Conservation (phyloP, 2,113 vertebrate genomes). For the Pardalotus punctatus region DNA sequence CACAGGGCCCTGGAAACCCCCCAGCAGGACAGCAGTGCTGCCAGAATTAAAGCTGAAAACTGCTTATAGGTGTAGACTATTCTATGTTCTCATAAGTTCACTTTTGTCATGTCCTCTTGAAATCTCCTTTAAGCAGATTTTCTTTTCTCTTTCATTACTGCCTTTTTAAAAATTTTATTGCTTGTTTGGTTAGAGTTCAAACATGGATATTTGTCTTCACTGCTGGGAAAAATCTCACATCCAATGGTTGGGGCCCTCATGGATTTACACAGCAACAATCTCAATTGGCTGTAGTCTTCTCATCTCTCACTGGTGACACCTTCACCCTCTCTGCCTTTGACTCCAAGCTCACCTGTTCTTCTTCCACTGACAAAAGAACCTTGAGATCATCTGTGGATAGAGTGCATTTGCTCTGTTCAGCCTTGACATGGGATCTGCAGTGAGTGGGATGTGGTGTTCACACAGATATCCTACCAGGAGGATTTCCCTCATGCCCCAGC, state of each 20-base stretch:
- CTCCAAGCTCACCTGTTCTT: neutral
- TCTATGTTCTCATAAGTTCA: neutral
- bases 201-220: neutral
- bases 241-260: accelerated
- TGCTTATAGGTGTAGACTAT: neutral
- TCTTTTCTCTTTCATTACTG: neutral
- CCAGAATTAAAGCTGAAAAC: neutral
- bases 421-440: neutral
- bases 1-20: neutral
- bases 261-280: neutral
- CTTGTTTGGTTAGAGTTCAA: neutral
- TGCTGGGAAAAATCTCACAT: neutral
- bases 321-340: neutral
- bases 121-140: neutral
- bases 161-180: neutral
- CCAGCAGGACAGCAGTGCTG: neutral
- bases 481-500: neutral
- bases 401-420: neutral
- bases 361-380: neutral
- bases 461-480: neutral
- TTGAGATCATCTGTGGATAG: neutral
- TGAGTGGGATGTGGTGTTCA: neutral
- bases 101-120: neutral
- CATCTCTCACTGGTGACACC: neutral
- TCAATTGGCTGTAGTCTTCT: neutral